Base-by-base conservation (phyloP, 2,113 vertebrate species). In the Psittacus erithacus region DNA sequence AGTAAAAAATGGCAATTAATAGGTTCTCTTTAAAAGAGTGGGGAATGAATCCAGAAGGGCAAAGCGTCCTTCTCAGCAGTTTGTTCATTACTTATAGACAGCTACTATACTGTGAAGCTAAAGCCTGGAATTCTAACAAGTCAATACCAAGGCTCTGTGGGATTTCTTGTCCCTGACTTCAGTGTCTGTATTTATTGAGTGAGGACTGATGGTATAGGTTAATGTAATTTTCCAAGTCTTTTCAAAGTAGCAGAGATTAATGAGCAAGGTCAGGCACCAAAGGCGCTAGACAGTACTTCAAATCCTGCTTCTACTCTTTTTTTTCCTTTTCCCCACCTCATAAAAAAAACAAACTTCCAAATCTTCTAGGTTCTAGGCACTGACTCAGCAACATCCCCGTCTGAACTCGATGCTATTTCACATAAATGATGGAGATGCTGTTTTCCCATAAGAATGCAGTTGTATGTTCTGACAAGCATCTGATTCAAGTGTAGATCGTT, bases 231-330 rank as follows among this genome's bases (percentile, higher is more conserved):
- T 98, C 94, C 84, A 90, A 95, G 90, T 63, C 88, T 92, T 90
- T 87, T 95, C 94, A 95, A 97, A 97, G 96, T 94, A 92, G 92
- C 79, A 29, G 90, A 98, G 97, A 98, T 98, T 98, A 98, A 98
- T 93, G 96, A 97, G 95, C 96, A 97, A 98, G 95, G 98, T 97
- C 94, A 92, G 79, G 94, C 93, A 96, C 93, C 89, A 97, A 98
- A 96, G 47, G 92, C 57, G 49, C n/a, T 27, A 31, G n/a, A 88
- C 63, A 43, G 27, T 50, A 81, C 80, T 95, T 75, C 81, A 44
- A 74, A 77, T 11, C 69, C 53, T 33, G 17, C 49, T 80, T 69
- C 52, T 79, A 15, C 17, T 0, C 23, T 25, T 47, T 29, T 57
- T 64, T 62, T 23, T 2, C 5, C 18, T 67, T 50, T 19, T 52